A percentile compares a stretch with the other conserved stretches of the same genome.
These are phyloP conservation scores for Pollenia griseotomentosa DNA, from an alignment of 2,888 invertebrate species.

Conservation along the genomic window DNA sequence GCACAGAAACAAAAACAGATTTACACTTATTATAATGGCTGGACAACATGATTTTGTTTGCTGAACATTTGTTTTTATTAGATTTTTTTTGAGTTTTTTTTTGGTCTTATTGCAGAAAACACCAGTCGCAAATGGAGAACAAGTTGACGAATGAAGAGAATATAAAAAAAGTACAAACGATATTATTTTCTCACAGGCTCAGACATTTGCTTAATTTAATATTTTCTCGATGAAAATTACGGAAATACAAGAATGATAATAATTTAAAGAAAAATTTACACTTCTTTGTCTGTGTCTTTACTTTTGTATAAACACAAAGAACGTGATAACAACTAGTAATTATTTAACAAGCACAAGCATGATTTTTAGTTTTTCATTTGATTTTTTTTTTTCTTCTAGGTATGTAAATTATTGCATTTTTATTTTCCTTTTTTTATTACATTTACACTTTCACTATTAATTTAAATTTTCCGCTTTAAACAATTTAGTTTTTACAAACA, in stretches of 20 bases:
- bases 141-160: neutral
- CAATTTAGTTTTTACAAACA: too few species aligned
- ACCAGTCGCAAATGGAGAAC: conserved; percentile 8
- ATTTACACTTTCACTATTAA: too few species aligned
- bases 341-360: conserved; percentile 4
- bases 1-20: neutral
- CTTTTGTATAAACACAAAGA: neutral
- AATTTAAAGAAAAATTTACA: conserved; percentile 3
- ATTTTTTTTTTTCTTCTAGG: neutral
- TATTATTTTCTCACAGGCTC: neutral
- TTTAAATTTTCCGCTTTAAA: too few species aligned
- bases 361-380: neutral
- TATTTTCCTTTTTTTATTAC: too few species aligned
- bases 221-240: neutral
- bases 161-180: neutral
- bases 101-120: neutral
- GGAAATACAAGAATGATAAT: conserved; percentile 2
- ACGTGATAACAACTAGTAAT: neutral
- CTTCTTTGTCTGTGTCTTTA: neutral
- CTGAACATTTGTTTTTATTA: neutral
- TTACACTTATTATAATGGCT: conserved; percentile 27
- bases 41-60: neutral
- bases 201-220: neutral
- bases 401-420: neutral
- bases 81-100: neutral